Base-by-base conservation (phyloP, 2,888 invertebrate species). In the Acronicta alni region DNA sequence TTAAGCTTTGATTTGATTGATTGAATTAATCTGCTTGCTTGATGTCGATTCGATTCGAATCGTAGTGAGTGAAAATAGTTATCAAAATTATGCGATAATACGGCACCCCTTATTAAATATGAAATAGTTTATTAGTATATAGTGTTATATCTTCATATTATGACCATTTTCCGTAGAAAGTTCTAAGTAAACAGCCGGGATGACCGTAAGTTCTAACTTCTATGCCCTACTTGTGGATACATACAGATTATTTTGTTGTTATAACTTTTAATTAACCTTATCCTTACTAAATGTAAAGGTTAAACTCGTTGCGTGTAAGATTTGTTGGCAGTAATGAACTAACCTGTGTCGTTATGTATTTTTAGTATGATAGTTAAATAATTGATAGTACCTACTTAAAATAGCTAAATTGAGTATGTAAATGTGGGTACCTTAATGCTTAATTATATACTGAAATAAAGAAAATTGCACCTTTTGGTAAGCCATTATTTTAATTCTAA, bases 131-230 rank as follows among this genome's bases (percentile, higher is more conserved):
- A 3, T 44, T 38, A 20, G 15, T 51, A 35, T 12, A 41, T 8
- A 43, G 5, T 32, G 16, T 17, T 16, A 8, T 16, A 45, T 18
- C 18, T 57, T 54, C 4, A 26, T 56, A 71, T 37, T 55, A 67
- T 68, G 75, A 18, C 35, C 47, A 18, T 35, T 30, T 15, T 37
- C 41, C 15, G 48, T 54, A 23, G 18, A 46, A 56, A 60, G 62
- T 62, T 51, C 32, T 51, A 46, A 72, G 46, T 58, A 64, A 66
- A 42, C 38, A 43, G 23, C 43, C 48, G 62, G 17, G 48, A 75
- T 75, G 74, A 59, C 74, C 46, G 74, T 75, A 77, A 75, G 74
- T 72, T 16, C 18, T n/a, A 26, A n/a, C 9, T 39, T 15, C 17
- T 5, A 16, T 2, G 10, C 3, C 39, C 39, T 41, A 23, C 15